Evolutionary conservation across 2,113 vertebrate species (phyloP), one percentile per base, ranked within the genome.

Genomic region (Smithornis capensis): DNA sequence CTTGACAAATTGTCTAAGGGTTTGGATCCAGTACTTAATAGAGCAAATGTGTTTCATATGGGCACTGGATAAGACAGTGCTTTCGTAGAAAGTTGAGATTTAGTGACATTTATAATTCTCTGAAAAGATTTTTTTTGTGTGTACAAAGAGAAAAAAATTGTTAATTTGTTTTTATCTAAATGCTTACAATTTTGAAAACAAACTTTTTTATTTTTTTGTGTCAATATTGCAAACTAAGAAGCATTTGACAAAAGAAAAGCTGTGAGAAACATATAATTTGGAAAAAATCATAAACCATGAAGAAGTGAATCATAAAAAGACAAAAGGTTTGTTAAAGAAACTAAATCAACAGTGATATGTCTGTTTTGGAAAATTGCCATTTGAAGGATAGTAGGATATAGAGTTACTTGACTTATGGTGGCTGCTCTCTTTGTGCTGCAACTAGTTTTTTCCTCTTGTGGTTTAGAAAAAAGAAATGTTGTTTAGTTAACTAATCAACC

Each of bases 331-430:
- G 4, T 82, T 33, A 67, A 64, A 88, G 6, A 62, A 89, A 65
- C 64, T 18, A 6, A 62, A 82, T 31, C 25, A 82, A n/a, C 3
- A 49, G 19, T 44, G 14, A 29, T 42, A 60, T 1, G 1, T 7
- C 35, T 42, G 24, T 12, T 92, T 67, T 73, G 31, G 6, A 62
- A 87, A 92, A 53, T 7, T 88, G 21, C 33, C 15, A 49, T 71
- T 84, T 78, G 64, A 87, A 87, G 49, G 25, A 84, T 60, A 78
- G 52, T 14, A 68, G 33, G 24, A 47, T 70, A 65, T 42, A 42
- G 1, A 35, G 27, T 28, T 33, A 13, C 2, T 1, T 7, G 67
- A 7, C 15, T 73, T 45, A 38, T 7, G n/a, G 19, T 4, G 12
- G 3, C 42, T 68, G 28, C 18, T 83, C 19, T 65, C 37, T 93